Conservation (phyloP, 2,797 vertebrate species). For the Siniperca undulata region DNA sequence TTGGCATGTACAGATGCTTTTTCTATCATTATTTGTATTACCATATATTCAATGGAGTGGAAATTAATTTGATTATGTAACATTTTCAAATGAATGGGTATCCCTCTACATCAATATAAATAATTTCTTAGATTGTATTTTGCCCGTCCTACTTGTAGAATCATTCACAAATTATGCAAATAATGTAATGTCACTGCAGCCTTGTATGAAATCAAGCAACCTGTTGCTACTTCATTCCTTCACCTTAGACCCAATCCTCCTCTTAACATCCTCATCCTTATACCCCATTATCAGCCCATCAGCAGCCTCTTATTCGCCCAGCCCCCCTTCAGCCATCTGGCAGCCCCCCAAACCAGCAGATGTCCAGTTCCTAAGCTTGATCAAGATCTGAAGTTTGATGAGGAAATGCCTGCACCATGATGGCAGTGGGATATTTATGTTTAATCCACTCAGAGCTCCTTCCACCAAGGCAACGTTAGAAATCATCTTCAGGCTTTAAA, state of each 20-base stretch:
- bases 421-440: slow-evolving; percentile 47
- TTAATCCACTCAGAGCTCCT: slow-evolving; percentile 54
- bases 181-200: neutral
- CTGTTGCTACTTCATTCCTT: slow-evolving; percentile 30
- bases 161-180: neutral
- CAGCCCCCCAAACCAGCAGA: slow-evolving; percentile 63
- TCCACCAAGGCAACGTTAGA: slow-evolving; percentile 29
- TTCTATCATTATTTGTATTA: neutral
- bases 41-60: neutral
- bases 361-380: slow-evolving; percentile 67
- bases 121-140: neutral
- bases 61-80: neutral
- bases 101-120: neutral
- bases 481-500: slow-evolving; percentile 38
- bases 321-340: slow-evolving; percentile 75
- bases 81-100: neutral
- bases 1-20: neutral
- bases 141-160: neutral
- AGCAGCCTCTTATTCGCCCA: slow-evolving; percentile 44
- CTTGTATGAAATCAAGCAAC: slow-evolving; percentile 27
- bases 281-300: slow-evolving; percentile 54
- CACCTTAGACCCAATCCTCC: slow-evolving; percentile 19
- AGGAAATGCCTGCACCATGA: slow-evolving; percentile 65
- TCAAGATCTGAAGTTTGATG: slow-evolving; percentile 71
- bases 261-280: slow-evolving; percentile 39